These are phyloP conservation scores for Entomyzon cyanotis DNA, from an alignment of 2,113 vertebrate genomes.

Conservation along the genomic window DNA sequence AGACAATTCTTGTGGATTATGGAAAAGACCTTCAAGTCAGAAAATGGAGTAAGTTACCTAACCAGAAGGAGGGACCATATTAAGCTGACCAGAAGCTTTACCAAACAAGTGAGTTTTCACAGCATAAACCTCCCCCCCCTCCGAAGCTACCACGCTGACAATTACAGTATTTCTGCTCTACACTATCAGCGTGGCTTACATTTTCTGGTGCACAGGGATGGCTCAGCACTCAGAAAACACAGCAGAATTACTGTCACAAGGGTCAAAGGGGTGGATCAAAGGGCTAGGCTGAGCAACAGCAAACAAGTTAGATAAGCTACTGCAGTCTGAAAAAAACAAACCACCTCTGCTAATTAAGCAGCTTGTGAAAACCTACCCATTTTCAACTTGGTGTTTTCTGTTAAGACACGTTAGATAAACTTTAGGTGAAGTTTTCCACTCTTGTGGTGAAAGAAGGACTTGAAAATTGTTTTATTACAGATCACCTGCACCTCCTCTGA, in stretches of 20 bases:
- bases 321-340: background rate
- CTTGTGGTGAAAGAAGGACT: background rate
- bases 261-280: background rate
- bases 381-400: background rate
- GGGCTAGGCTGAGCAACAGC: background rate
- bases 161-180: background rate
- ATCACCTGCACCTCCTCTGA: background rate
- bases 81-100: background rate
- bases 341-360: background rate
- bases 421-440: background rate
- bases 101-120: background rate
- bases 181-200: fast-evolving
- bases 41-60: background rate
- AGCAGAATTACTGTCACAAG: background rate
- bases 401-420: background rate
- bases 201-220: background rate
- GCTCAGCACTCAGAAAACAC: background rate
- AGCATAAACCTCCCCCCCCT: fast-evolving
- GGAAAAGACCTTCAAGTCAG: background rate
- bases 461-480: background rate
- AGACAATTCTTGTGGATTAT: background rate
- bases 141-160: fast-evolving
- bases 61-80: background rate
- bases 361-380: background rate
- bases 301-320: background rate